A percentile compares a stretch with the other conserved stretches of the same genome.
phyloP scores from a whole-genome alignment of 2,797 vertebrate species.

The Gymnopithys bicolor region DNA sequence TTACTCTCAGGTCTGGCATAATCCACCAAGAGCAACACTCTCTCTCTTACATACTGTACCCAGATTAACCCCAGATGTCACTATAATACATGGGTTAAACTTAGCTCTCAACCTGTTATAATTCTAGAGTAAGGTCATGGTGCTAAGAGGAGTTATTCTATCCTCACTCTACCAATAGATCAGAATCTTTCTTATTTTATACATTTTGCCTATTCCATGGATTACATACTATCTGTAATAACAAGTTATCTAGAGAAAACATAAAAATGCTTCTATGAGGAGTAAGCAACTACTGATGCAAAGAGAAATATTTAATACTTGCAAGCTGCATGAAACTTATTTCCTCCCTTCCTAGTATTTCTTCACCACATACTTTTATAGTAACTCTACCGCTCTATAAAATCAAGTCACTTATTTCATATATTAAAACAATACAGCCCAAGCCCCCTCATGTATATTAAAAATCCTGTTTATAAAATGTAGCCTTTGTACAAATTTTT shows the following conservation, averaged over 20 bases:
- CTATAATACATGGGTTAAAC: constrained; percentile 25
- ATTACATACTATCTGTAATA: background rate
- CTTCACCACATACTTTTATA: background rate
- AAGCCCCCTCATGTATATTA: rapidly evolving
- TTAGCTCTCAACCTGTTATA: constrained; percentile 36
- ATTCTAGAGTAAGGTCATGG: background rate
- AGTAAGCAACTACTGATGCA: background rate
- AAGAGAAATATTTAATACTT: background rate
- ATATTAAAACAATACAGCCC: background rate
- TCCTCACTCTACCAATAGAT: background rate
- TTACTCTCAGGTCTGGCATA: background rate
- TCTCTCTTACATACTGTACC: background rate
- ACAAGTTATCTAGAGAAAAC: background rate
- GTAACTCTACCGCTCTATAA: background rate
- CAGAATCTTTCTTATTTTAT: background rate
- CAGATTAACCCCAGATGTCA: constrained; percentile 56
- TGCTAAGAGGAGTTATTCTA: background rate
- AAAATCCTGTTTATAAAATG: background rate
- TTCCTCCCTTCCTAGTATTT: background rate
- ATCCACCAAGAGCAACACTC: background rate
- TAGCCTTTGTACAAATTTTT: background rate
- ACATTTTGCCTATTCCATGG: background rate
- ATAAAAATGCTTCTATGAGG: background rate
- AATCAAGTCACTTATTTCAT: rapidly evolving
- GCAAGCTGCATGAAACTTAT: background rate